Percentiles rank a stretch among this genome's conserved stretches.
Evolutionary conservation across 2,113 vertebrate genomes (phyloP).

Genomic region (Vanacampus margaritifer): DNA sequence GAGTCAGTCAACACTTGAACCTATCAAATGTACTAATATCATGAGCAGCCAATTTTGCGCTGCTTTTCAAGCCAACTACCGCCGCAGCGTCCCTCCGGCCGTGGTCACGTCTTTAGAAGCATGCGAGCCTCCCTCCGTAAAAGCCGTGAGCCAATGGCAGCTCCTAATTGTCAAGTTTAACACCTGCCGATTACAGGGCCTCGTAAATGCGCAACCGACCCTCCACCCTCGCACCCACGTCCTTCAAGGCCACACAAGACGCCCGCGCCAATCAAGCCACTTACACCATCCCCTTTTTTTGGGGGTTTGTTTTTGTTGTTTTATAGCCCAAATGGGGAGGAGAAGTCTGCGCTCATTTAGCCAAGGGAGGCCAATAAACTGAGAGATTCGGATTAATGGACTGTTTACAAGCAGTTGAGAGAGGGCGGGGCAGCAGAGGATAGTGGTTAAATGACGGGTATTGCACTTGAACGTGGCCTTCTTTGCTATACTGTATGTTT

Average conservation of each 20-base stretch:
- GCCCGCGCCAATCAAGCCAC: constrained; percentile 52
- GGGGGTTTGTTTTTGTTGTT: constrained; percentile 47
- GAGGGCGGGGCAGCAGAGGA: constrained; percentile 27
- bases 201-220: constrained; percentile 53
- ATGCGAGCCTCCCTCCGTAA: constrained; percentile 56
- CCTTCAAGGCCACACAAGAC: constrained; percentile 69
- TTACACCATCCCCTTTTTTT: constrained; percentile 44
- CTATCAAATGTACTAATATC: background rate
- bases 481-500: background rate
- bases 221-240: constrained; percentile 13
- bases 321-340: constrained; percentile 56
- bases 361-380: constrained; percentile 59
- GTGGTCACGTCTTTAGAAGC: background rate
- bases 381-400: constrained; percentile 64
- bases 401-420: constrained; percentile 41
- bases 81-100: no score
- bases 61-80: background rate
- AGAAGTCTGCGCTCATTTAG: constrained; percentile 62
- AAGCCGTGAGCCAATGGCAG: constrained; percentile 64
- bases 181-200: constrained; percentile 71
- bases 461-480: constrained; percentile 21
- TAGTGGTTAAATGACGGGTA: background rate
- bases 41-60: background rate
- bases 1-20: background rate
- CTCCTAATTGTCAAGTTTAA: constrained; percentile 79